Conservation (phyloP, 2,888 invertebrate species). For the Drosophila meridiana region DNA sequence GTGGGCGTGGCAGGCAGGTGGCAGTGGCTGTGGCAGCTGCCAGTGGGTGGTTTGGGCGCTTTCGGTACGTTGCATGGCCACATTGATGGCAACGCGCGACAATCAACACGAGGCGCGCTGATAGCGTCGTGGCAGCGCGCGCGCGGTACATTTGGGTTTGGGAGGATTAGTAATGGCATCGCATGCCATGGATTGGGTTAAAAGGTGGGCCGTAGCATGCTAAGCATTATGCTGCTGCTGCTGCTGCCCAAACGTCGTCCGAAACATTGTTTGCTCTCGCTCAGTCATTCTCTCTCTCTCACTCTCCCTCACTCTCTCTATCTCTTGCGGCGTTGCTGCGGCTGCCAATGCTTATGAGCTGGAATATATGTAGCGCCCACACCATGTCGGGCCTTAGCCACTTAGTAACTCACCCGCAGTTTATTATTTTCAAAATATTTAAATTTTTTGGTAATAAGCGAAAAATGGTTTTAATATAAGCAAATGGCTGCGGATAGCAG, state of each 20-base stretch:
- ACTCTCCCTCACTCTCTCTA: slow-evolving; percentile 23
- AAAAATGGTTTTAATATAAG: slow-evolving; percentile 80
- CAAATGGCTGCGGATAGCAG: slow-evolving; percentile 50
- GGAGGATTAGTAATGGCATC: slow-evolving; percentile 68
- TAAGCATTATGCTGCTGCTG: slow-evolving; percentile 31
- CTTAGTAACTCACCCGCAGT: slow-evolving; percentile 84
- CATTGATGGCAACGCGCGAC: slow-evolving; percentile 76
- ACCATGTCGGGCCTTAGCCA: slow-evolving; percentile 49
- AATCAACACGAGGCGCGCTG: slow-evolving; percentile 72
- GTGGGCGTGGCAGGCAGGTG: slow-evolving; percentile 15
- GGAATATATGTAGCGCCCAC: slow-evolving; percentile 7
- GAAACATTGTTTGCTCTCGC: slow-evolving; percentile 66
- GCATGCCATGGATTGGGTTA: slow-evolving; percentile 49
- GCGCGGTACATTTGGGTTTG: slow-evolving; percentile 39
- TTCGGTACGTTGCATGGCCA: slow-evolving; percentile 25
- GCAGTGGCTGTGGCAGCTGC: neutral
- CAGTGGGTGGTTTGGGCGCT: slow-evolving; percentile 6
- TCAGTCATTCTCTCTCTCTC: slow-evolving; percentile 20
- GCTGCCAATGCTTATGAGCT: slow-evolving; percentile 26
- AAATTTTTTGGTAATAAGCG: slow-evolving; percentile 82
- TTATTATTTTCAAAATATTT: slow-evolving; percentile 84
- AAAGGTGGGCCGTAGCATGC: slow-evolving; percentile 53
- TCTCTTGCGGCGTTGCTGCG: slow-evolving; percentile 38
- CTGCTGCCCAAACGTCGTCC: slow-evolving; percentile 19
- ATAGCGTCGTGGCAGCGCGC: slow-evolving; percentile 60